Evolutionary conservation across 2,888 invertebrate species (phyloP).

Genomic region (Spicauda simplicius): DNA sequence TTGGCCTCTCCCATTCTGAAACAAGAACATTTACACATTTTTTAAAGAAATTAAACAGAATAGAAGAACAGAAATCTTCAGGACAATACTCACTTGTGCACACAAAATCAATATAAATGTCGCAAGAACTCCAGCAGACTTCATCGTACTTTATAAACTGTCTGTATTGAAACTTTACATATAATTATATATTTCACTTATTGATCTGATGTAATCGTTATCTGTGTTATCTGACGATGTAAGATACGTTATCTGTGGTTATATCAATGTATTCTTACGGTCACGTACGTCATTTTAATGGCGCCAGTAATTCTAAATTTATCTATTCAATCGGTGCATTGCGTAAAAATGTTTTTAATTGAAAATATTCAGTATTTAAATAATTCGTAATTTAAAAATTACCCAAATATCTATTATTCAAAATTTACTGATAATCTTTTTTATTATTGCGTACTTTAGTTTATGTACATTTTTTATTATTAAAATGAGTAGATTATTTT

Average conservation of each 20-base stretch:
- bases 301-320: constrained; percentile 11
- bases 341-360: not conserved
- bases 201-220: constrained; percentile 49
- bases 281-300: constrained; percentile 36
- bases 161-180: constrained; percentile 53
- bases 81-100: constrained; percentile 42
- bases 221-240: constrained; percentile 43
- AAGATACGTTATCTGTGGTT: constrained; percentile 52
- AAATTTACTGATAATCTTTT: no score
- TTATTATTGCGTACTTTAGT: no score
- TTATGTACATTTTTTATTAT: no score
- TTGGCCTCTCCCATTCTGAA: constrained; percentile 53
- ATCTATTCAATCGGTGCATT: constrained; percentile 22
- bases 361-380: not conserved
- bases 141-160: constrained; percentile 62
- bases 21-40: constrained; percentile 44
- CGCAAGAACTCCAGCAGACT: constrained; percentile 52
- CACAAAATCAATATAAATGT: constrained; percentile 54
- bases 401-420: no score
- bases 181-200: constrained; percentile 57
- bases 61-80: not conserved
- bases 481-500: no score
- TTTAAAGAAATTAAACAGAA: constrained; percentile 15
- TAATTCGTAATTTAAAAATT: no score
- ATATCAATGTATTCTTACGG: constrained; percentile 35